Evolutionary conservation across 2,888 invertebrate species (phyloP).

Genomic region (Plagodis pulveraria): DNA sequence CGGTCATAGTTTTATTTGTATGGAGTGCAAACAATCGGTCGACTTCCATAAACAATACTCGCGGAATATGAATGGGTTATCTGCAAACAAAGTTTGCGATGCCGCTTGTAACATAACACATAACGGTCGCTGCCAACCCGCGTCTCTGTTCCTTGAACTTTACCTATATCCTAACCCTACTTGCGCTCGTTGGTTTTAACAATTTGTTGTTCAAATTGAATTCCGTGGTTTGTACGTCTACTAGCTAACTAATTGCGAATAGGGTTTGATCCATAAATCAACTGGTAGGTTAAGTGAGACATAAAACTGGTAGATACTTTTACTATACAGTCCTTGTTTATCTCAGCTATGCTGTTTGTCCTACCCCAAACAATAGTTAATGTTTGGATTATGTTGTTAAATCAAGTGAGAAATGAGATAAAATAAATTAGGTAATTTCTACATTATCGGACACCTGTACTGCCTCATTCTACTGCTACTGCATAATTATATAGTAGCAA

Average conservation of each 20-base stretch:
- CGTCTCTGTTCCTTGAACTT: conserved; percentile 44
- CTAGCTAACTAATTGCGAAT: conserved; percentile 16
- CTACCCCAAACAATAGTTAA: conserved; percentile 12
- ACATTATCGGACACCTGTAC: too few relatives aligned
- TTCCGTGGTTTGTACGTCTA: conserved; percentile 28
- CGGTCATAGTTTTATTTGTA: conserved; percentile 14
- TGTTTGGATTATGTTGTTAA: too few relatives aligned
- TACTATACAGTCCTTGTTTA: not conserved
- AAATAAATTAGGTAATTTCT: too few relatives aligned
- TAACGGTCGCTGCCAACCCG: conserved; percentile 20
- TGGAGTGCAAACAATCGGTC: conserved; percentile 37
- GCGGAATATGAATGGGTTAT: conserved; percentile 49
- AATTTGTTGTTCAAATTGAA: conserved; percentile 44
- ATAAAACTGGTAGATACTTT: conserved; percentile 12
- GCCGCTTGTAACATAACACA: conserved; percentile 37
- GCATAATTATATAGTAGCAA: too few relatives aligned
- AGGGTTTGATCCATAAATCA: conserved; percentile 15
- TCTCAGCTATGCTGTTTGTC: conserved; percentile 4
- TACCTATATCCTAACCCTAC: conserved; percentile 46
- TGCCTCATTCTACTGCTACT: too few relatives aligned
- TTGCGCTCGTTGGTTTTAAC: conserved; percentile 28
- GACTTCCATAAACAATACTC: conserved; percentile 44
- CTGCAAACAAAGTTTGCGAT: conserved; percentile 45
- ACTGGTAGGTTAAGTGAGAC: conserved; percentile 11
- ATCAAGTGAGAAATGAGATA: too few relatives aligned